These are phyloP conservation scores for Lasioglossum baleicum DNA, from an alignment of 1,140 invertebrate genomes.

Conservation along the genomic window DNA sequence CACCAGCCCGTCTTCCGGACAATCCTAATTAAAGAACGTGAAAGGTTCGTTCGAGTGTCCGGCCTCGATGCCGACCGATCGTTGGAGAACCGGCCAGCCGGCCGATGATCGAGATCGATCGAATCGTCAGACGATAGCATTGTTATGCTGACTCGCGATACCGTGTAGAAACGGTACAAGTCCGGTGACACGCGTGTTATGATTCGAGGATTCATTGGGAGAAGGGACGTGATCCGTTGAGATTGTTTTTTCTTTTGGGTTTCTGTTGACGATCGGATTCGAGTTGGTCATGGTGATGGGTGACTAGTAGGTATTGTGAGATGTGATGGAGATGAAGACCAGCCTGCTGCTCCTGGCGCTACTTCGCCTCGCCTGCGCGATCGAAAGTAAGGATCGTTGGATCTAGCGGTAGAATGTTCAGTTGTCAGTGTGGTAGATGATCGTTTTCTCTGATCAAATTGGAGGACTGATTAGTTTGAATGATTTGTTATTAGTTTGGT, in stretches of 20 bases:
- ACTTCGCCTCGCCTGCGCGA: slow-evolving; percentile 58
- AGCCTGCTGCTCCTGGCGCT: slow-evolving; percentile 64
- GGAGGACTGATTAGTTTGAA: no score
- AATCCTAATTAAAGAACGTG: neutral
- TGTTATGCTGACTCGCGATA: neutral
- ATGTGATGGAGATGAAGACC: slow-evolving; percentile 68
- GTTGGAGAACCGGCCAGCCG: neutral
- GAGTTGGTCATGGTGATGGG: neutral
- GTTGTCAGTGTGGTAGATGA: no score
- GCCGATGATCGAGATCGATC: neutral
- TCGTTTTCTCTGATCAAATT: no score
- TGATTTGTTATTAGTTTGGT: no score
- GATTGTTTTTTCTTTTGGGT: neutral
- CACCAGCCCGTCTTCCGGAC: neutral
- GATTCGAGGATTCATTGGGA: neutral
- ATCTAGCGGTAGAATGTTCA: neutral
- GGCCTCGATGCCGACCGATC: neutral
- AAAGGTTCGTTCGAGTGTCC: neutral
- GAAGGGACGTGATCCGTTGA: neutral
- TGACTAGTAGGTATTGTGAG: slow-evolving; percentile 49
- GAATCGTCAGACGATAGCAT: neutral
- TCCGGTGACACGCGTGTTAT: neutral
- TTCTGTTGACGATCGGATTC: neutral
- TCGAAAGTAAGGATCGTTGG: slow-evolving; percentile 63
- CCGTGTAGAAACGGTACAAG: neutral